Evolutionary conservation across 1,140 invertebrate species (phyloP), one percentile per base, ranked within the genome.

Genomic region (Nixonia krombeini): DNA sequence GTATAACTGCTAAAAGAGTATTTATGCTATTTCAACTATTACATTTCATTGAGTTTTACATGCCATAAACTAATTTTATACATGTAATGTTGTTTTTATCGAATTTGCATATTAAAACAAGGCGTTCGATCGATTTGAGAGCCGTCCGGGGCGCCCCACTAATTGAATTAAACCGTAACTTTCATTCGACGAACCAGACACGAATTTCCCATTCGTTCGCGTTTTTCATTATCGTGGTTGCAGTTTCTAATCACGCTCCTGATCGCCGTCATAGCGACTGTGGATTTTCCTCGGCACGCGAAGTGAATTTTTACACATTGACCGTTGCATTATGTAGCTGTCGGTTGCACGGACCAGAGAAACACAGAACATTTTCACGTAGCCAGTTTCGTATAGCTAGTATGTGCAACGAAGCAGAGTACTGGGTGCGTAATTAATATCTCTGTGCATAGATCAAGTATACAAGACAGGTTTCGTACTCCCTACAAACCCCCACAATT

Each of bases 201-300:
- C 52, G 46, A 52, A 68, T 68, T 62, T 68, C 58, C 57, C 51
- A 68, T 53, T 62, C 58, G 57, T 41, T 68, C 47, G 65, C 52
- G 53, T 58, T 58, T 68, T 62, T 62, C 65, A 68, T 68, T 68
- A 68, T 35, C 46, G 46, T 47, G 61, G 58, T 68, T 68, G 65
- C 57, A 68, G 58, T 68, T 68, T 68, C 65, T 68, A 68, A 68
- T 68, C 64, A 68, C 64, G 64, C 52, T 62, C 58, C 51, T 62
- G 65, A 57, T 62, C 58, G 53, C 58, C 58, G 51, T 63, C 65
- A 69, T 58, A 53, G 58, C 47, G 52, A 66, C 51, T 51, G 40
- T 21, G 52, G 37, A 58, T 62, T 68, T 68, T 67, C 57, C 57
- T 67, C 47, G 33, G 57, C 64, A 67, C 64, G 57, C 64, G 35